Base-by-base conservation (phyloP, 2,797 vertebrate species). In the Siniperca scherzeri region DNA sequence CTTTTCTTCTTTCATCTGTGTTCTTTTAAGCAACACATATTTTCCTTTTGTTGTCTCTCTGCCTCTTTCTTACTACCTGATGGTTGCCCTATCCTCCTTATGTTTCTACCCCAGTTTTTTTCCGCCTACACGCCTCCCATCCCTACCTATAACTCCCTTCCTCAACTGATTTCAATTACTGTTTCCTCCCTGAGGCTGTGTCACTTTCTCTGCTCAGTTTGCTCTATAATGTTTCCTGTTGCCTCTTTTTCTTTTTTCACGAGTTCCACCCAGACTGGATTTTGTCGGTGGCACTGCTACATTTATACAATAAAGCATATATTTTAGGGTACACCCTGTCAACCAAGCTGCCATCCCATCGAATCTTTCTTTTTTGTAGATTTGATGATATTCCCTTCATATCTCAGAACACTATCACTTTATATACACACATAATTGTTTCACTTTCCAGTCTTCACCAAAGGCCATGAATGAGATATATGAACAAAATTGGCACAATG, bases 81-180 rank as follows among this genome's bases (percentile, higher is more conserved):
- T 88, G 74, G 78, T 77, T 83, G 62, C 61, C 70, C 78, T 66
- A 50, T 70, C 69, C 76, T 85, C 79, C 50, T 67, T 13, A 42
- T 64, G 48, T 80, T 83, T 79, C 44, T 69, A 84, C 62, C n/a
- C 55, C 53, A 55, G n/a, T 69, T 78, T 61, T 61, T 64, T 71
- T 82, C 78, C 38, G 56, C 87, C 81, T 70, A 77, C 85, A 66
- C 74, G 77, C 62, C 71, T 68, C 69, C 46, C 68, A 71, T 70
- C 69, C 48, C 65, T 48, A 77, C 87, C 74, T 85, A 66, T 82
- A 71, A 66, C 73, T 82, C 70, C 76, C 74, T 71, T 85, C 75
- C 84, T 90, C 87, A 84, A 84, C 73, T 91, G 77, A 90, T 93
- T 94, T 92, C 91, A 91, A 93, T 93, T 93, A 91, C 78, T 33